Evolutionary conservation across 2,888 invertebrate species (phyloP), one percentile per base, ranked within the genome.

Genomic region (Melieria picta): DNA sequence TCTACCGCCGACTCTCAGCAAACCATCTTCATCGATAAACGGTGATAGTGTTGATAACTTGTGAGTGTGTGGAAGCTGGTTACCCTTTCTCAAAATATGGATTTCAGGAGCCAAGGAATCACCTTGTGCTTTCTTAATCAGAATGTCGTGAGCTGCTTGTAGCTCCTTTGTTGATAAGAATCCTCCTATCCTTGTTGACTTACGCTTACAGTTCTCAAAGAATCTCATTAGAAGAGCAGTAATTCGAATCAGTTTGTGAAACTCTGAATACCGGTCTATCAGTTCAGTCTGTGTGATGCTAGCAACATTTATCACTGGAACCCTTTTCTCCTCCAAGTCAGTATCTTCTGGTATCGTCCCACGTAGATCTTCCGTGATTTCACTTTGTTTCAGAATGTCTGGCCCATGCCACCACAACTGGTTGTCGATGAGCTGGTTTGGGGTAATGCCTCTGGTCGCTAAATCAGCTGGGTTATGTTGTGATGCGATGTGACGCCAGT

Each of bases 1-100:
- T 67, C 78, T 73, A 7, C 74, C 74, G 42, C 76, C 76, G 10
- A 76, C 75, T 46, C 76, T 71, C 10, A 78, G n/a, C 1, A 75
- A n/a, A 4, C 74, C 73, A 16, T 62, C 11, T 7, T 64, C 42
- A 43, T 76, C 75, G 7, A 77, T 65, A 63, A 77, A 78, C 7
- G 76, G 75, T 42, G 48, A 45, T 52, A 78, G 58, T 4, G 48
- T 5, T 5, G 52, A 4, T 43, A 74, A 71, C 42, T 74, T 75
- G 13, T 74, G 65, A 43, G 56, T 73, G 0, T 3, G 43, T 16
- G 70, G 42, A 10, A 77, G 48, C 42, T 75, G 57, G 42, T 71
- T 64, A 4, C 58, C 62, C 4, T n/a, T 3, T 30, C 11, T 13
- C 13, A 75, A 42, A 10, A 3, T 42, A 9, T 43, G 62, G 43